Percentiles rank a stretch among this genome's conserved stretches.
These are phyloP conservation scores for Synergus itoensis DNA, from an alignment of 2,888 invertebrate species.

Conservation along the genomic window DNA sequence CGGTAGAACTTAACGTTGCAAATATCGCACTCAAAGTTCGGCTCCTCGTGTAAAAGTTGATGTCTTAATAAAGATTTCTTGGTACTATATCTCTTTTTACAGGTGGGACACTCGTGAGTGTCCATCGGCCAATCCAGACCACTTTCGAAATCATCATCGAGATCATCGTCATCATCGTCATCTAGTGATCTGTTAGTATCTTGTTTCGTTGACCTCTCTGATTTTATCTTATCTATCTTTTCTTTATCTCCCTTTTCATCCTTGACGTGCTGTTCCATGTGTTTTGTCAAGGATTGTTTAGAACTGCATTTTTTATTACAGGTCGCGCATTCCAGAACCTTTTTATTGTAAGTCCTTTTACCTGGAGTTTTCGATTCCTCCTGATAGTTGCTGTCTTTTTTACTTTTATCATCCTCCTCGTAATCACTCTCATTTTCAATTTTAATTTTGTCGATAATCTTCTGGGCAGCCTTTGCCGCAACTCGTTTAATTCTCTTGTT, in stretches of 20 bases:
- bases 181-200: slow-evolving; percentile 37
- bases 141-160: slow-evolving; percentile 73
- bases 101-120: slow-evolving; percentile 73
- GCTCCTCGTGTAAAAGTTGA: slow-evolving; percentile 74
- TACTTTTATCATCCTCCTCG: slow-evolving; percentile 54
- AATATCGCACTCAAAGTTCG: slow-evolving; percentile 76
- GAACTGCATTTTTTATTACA: slow-evolving; percentile 72
- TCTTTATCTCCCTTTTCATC: slow-evolving; percentile 61
- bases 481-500: slow-evolving; percentile 74
- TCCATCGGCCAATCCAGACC: slow-evolving; percentile 75
- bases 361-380: slow-evolving; percentile 29
- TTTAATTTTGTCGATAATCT: slow-evolving; percentile 75
- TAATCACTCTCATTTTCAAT: slow-evolving; percentile 71
- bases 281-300: slow-evolving; percentile 70
- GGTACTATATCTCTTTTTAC: slow-evolving; percentile 75
- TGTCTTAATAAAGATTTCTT: slow-evolving; percentile 75
- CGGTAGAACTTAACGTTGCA: slow-evolving; percentile 75
- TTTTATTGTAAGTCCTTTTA: slow-evolving; percentile 58
- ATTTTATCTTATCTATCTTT: slow-evolving; percentile 43
- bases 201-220: slow-evolving; percentile 12
- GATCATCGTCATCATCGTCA: slow-evolving; percentile 63
- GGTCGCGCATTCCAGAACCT: slow-evolving; percentile 68
- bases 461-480: slow-evolving; percentile 75
- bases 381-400: not conserved
- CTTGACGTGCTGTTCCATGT: slow-evolving; percentile 73